phyloP scores from a whole-genome alignment of 2,888 invertebrate genomes.

The Sphaeridia pumilis region DNA sequence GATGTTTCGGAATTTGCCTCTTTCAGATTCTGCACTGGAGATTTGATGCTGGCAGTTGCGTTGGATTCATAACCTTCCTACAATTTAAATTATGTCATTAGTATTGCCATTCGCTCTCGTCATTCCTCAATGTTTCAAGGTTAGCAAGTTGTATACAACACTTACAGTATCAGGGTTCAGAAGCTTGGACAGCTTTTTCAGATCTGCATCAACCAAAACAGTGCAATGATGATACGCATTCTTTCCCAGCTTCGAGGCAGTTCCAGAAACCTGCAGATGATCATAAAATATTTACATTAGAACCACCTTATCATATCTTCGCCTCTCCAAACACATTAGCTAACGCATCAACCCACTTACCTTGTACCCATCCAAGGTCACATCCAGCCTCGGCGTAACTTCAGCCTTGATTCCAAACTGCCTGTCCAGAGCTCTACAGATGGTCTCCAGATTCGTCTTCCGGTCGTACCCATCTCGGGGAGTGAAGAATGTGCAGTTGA shows the following conservation, averaged over 20 bases:
- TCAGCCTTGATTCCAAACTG: conserved; percentile 66
- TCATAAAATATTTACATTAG: conserved; percentile 1
- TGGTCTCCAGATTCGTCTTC: conserved; percentile 72
- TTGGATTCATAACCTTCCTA: conserved; percentile 69
- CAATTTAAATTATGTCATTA: conserved; percentile 39
- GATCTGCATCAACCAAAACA: conserved; percentile 74
- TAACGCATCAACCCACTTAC: conserved; percentile 41
- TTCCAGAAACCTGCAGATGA: conserved; percentile 90
- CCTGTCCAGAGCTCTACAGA: conserved; percentile 67
- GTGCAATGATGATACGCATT: conserved; percentile 98
- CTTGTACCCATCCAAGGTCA: conserved; percentile 65
- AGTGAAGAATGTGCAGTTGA: conserved; percentile 86
- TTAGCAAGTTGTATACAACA: too few species aligned
- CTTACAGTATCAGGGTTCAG: conserved; percentile 64
- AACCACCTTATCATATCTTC: background rate
- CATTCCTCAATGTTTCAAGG: too few species aligned
- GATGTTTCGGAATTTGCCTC: conserved; percentile 61
- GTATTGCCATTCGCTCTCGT: background rate
- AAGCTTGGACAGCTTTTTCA: conserved; percentile 57
- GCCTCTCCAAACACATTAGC: background rate
- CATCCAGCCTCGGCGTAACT: conserved; percentile 74
- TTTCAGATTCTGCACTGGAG: conserved; percentile 68
- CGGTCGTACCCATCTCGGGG: conserved; percentile 70
- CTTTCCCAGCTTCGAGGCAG: conserved; percentile 81
- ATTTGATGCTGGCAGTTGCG: conserved; percentile 71